phyloP scores from a whole-genome alignment of 2,797 vertebrate genomes.

The Columba guinea region DNA sequence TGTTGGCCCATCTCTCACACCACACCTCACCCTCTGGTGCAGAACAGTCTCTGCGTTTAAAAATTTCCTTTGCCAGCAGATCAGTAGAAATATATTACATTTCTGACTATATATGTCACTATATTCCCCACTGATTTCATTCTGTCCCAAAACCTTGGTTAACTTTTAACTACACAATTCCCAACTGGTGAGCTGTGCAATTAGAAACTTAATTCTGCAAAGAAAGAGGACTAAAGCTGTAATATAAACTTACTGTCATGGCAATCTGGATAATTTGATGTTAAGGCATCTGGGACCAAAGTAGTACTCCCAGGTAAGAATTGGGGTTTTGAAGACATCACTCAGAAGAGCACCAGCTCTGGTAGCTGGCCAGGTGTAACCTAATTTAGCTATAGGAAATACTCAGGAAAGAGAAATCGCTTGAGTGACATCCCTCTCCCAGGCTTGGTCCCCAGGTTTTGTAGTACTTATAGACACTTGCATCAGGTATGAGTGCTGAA shows the following conservation, averaged over 20 bases:
- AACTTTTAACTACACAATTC: not conserved
- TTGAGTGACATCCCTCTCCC: not conserved
- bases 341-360: not conserved
- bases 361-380: not conserved
- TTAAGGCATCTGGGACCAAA: not conserved
- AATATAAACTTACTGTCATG: not conserved
- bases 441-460: not conserved
- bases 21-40: fast-evolving
- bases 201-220: not conserved
- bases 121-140: not conserved
- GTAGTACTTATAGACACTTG: not conserved
- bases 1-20: not conserved
- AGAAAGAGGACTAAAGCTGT: not conserved
- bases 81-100: not conserved
- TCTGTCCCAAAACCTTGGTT: not conserved
- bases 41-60: not conserved
- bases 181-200: not conserved
- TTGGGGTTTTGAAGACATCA: not conserved
- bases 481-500: fast-evolving
- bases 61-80: not conserved
- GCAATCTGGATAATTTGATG: not conserved
- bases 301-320: fast-evolving
- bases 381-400: not conserved
- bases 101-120: not conserved
- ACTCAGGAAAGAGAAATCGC: not conserved